Evolutionary conservation across 35 echinoderm and acorn worm genomes (phyloP), one percentile per base, ranked within the genome.

Genomic region (Stichopus chloronotus): DNA sequence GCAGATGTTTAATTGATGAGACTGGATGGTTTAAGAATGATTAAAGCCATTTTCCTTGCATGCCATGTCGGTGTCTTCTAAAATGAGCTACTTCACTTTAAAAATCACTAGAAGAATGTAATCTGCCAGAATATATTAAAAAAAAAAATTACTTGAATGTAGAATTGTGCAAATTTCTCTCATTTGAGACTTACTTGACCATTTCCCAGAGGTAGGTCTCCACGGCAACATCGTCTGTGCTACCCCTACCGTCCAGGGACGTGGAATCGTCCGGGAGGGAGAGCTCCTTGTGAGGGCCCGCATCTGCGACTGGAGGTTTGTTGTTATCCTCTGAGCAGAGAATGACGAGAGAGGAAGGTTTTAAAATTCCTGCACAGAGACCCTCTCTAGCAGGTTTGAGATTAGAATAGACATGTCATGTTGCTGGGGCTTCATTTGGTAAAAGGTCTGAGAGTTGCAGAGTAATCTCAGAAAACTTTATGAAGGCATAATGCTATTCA

Each of bases 241-340:
- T 98, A 6, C 52, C 78, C 6, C 91, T 87, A 19, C 95, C 97
- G 71, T 98, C 97, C 19, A 98, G 92, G 4, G 87, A 59, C 0
- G 97, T 98, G 1, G 93, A 86, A 91, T 98, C 97, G 79, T 94
- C 92, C 4, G 97, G 95, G 17, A 98, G 76, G 10, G 93, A 93
- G 1, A 98, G 60, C 61, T 98, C 97, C 82, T 98, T 98, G 71
- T 98, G 57, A 30, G 95, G 95, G 0, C 97, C 97, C 63, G 97
- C 95, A 92, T 98, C 93, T 30, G 97, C 97, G 7, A 61, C 78
- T 20, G 97, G 97, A 5, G 95, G 78, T 21, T 76, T 55, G 68
- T 98, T 98, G 4, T 55, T 52, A 19, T 98, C 92, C 86, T 94
- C 97, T 98, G 71, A 74, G 7, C 13, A n/a, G 14, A 43, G 30